These are phyloP conservation scores for Synergus japonicus DNA, from an alignment of 2,888 invertebrate genomes.

Conservation along the genomic window DNA sequence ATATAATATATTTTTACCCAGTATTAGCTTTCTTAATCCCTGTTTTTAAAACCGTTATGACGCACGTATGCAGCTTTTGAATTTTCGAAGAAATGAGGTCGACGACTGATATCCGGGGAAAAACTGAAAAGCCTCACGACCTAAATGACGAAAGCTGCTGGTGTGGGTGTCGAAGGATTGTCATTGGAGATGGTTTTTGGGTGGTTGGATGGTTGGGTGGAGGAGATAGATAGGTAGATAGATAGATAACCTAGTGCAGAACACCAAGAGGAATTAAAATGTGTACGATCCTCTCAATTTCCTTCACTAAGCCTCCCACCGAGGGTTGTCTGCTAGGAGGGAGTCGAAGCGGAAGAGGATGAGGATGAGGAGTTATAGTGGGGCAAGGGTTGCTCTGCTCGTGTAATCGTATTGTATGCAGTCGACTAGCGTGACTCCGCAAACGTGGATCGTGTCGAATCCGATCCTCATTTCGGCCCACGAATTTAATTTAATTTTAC, in stretches of 20 bases:
- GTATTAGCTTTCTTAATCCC: not conserved
- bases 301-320: constrained; percentile 45
- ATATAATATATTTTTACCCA: not conserved
- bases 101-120: not conserved
- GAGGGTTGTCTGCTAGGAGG: constrained; percentile 45
- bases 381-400: constrained; percentile 66
- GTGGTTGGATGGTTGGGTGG: not conserved
- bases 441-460: constrained; percentile 64
- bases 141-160: constrained; percentile 17
- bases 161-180: not conserved
- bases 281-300: constrained; percentile 40
- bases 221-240: constrained; percentile 1
- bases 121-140: constrained; percentile 25
- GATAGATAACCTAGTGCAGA: not conserved
- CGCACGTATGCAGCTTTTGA: constrained; percentile 4
- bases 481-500: not conserved
- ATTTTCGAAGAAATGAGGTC: constrained; percentile 32
- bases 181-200: not conserved
- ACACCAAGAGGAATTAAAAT: constrained; percentile 14
- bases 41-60: constrained; percentile 17
- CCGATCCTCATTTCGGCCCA: constrained; percentile 3
- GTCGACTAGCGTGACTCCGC: constrained; percentile 73
- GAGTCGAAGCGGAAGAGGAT: constrained; percentile 53
- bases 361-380: constrained; percentile 57
- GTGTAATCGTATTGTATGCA: constrained; percentile 73